Percentiles rank a stretch among this genome's conserved stretches.
These are phyloP conservation scores for Lates japonicus DNA, from an alignment of 2,797 vertebrate species.

Conservation along the genomic window DNA sequence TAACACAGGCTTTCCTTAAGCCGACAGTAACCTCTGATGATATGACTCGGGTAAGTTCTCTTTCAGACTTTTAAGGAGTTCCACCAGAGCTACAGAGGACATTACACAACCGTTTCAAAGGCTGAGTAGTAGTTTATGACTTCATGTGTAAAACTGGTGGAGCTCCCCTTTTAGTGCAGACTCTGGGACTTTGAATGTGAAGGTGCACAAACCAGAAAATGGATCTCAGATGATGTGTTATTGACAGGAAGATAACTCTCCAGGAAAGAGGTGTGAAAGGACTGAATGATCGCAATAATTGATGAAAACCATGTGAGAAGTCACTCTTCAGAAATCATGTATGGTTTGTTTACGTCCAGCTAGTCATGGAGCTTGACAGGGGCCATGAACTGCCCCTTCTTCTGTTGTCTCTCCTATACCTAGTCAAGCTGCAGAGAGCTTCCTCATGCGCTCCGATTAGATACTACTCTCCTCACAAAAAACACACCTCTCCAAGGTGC, in stretches of 20 bases:
- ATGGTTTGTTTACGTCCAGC: background rate
- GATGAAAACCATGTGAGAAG: background rate
- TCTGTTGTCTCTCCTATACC: background rate
- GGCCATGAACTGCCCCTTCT: too few species aligned
- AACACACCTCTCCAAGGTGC: too few species aligned
- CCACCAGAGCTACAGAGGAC: background rate
- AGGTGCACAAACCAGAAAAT: too few species aligned
- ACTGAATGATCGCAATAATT: too few species aligned
- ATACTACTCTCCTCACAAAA: too few species aligned
- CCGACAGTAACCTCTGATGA: background rate
- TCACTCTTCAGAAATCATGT: background rate
- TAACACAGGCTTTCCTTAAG: conserved; percentile 3
- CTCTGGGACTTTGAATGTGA: too few species aligned
- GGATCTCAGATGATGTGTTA: background rate
- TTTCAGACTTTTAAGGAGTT: background rate
- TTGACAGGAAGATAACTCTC: background rate
- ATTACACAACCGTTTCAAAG: background rate
- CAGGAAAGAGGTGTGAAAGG: too few species aligned
- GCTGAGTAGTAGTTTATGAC: background rate
- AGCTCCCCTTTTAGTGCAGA: too few species aligned
- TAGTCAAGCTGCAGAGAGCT: background rate
- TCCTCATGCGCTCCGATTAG: too few species aligned
- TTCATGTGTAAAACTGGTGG: background rate
- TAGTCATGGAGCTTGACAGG: background rate
- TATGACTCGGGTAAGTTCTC: background rate